Evolutionary conservation across 2,797 vertebrate genomes (phyloP), one percentile per base, ranked within the genome.

Genomic region (Crenuchus spilurus): DNA sequence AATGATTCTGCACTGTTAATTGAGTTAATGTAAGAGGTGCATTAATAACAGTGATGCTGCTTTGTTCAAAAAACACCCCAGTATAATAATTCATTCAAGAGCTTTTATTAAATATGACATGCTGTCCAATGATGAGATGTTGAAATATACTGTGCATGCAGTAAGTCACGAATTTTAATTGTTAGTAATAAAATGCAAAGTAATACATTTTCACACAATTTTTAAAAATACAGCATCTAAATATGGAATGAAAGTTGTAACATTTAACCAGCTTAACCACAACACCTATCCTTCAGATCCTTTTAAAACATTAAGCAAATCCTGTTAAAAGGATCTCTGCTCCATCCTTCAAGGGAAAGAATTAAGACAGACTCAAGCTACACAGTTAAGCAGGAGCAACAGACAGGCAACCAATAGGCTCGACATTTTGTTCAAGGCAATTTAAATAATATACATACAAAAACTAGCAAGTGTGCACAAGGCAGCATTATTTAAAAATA

Each of bases 51-150:
- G 41, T n/a, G 4, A 54, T 28, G 51, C 10, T 1, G 3, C 11
- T 5, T 4, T 2, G 22, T 10, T 52, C 22, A 16, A 70, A 1
- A 20, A 35, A 61, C 13, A 33, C 0, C 24, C 20, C 5, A 1
- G 37, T 31, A 51, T 0, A 55, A 33, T 72, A 44, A 77, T 75
- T 76, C 39, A 20, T 61, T 39, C 16, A 52, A 41, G 42, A 33
- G 72, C 20, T 79, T 89, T 89, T 86, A 87, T 84, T 87, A 68
- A 80, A 83, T 82, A 33, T 74, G 68, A 66, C 39, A 76, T 48
- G 46, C 30, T 80, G 63, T 61, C 57, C 52, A 55, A 77, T 79
- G 70, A n/a, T 75, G 14, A 31, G 52, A 10, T 49, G 6, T 13
- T 52, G 3, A 13, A 72, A 67, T 52, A 24, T 76, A 54, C 72